Conservation (phyloP, 2,797 vertebrate genomes). For the Yasuhikotakia modesta region DNA sequence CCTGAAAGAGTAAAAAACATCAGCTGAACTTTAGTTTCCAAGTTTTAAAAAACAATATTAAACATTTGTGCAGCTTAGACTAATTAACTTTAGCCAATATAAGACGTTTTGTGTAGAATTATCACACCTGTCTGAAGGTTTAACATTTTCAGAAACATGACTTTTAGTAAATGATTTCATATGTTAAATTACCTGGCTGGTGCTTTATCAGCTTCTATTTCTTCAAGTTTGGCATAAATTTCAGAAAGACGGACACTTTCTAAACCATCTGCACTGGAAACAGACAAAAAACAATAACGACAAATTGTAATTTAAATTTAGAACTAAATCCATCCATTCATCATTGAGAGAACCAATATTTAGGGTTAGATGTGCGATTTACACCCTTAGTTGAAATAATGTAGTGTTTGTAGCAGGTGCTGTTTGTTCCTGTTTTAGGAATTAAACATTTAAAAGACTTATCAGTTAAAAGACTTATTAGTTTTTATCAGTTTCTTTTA, state of each 20-base stretch:
- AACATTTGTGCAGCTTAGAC: too few relatives aligned
- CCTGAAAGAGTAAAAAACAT: conserved; percentile 68
- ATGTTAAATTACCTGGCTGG: conserved; percentile 83
- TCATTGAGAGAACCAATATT: too few relatives aligned
- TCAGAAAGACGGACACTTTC: conserved; percentile 87
- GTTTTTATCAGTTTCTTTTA: too few relatives aligned
- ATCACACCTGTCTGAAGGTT: too few relatives aligned
- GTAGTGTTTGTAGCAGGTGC: too few relatives aligned
- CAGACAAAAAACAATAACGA: not conserved
- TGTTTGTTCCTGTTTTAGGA: too few relatives aligned
- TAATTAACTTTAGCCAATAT: not conserved
- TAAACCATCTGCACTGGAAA: conserved; percentile 81
- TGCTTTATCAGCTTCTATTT: conserved; percentile 96
- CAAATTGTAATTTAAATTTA: not conserved
- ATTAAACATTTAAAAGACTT: too few relatives aligned
- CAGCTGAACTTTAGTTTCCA: not conserved
- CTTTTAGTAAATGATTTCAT: too few relatives aligned
- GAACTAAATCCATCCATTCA: too few relatives aligned
- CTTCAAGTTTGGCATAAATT: conserved; percentile 90
- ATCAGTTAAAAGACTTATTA: too few relatives aligned
- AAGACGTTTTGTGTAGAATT: not conserved
- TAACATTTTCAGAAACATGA: not conserved
- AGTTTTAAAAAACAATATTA: not conserved
- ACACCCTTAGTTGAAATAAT: too few relatives aligned
- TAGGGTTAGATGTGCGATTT: too few relatives aligned